phyloP scores from a whole-genome alignment of 2,888 invertebrate genomes.

The Polydrusus cervinus region DNA sequence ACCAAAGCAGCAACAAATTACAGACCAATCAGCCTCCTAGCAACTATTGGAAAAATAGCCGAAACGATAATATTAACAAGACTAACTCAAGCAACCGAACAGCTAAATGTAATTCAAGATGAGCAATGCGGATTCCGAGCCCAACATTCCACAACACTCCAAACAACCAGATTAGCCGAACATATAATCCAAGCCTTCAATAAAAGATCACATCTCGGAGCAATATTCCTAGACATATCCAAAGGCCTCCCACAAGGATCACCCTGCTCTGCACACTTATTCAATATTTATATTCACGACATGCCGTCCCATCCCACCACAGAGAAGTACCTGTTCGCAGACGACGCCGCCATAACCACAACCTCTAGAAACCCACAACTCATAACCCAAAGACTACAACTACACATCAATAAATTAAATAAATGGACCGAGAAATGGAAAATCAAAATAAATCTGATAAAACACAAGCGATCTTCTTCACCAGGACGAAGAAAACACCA shows the following conservation, averaged over 20 bases:
- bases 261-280: not conserved
- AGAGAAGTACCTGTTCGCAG: too few relatives aligned
- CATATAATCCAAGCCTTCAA: constrained; percentile 25
- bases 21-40: too few relatives aligned
- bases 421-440: not conserved
- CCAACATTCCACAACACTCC: constrained; percentile 61
- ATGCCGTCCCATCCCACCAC: not conserved
- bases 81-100: not conserved
- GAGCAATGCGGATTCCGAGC: constrained; percentile 63
- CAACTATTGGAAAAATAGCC: constrained; percentile 39
- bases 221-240: not conserved
- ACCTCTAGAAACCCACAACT: not conserved
- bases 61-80: not conserved
- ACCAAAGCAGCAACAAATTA: constrained; percentile 53
- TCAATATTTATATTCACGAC: not conserved
- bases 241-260: too few relatives aligned
- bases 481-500: too few relatives aligned
- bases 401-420: not conserved
- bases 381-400: not conserved
- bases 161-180: constrained; percentile 59
- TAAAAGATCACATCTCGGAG: too few relatives aligned
- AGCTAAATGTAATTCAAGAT: constrained; percentile 51
- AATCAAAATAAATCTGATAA: not conserved
- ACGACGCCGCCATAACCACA: not conserved
- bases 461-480: constrained; percentile 2